Base-by-base conservation (phyloP, 1,140 invertebrate genomes). In the Leguminivora glycinivorella region DNA sequence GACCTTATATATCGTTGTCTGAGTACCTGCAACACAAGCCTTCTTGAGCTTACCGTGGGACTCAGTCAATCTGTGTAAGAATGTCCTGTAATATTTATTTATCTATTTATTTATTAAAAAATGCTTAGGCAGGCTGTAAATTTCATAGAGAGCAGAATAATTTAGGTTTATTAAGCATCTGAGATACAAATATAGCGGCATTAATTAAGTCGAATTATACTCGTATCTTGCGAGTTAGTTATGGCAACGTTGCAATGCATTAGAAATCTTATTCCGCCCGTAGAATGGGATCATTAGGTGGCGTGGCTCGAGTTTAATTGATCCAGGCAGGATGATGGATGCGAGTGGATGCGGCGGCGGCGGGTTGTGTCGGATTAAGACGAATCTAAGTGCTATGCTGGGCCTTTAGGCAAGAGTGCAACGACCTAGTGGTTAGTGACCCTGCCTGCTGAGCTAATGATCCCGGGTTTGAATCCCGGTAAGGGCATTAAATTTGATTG, bases 251-350 rank as follows among this genome's bases (percentile, higher is more conserved):
- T 63, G 67, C 34, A 43, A 29, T 24, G 72, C 71, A 68, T 72
- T 75, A 69, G 71, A 70, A 68, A 58, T 68, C 70, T 70, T 70
- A 72, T 73, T 70, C 67, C 26, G 56, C 56, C 47, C 34, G 29
- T 63, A 63, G 58, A 63, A 63, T 63, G 56, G 52, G 69, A 70
- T 70, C 52, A 47, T 56, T 70, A 73, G 56, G 71, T 73, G 67
- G 72, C 73, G 70, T 58, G 43, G 70, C 66, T 66, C 70, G 70
- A 72, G 75, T 75, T 80, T 82, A 82, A 80, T 82, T 80, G 78
- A 82, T 82, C 76, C 73, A 56, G 77, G 72, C 75, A 72, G 78
- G 68, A 78, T 80, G 80, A 82, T 82, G 73, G 78, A 82, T 82
- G 70, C 38, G 60, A 60, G 70, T 70, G 67, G 72, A 68, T 70